Conservation (phyloP, 2,113 vertebrate genomes). For the Oryctolagus cuniculus region mOryCun1.1 NC_091438.1:148010001-148010500, state of each 20-base stretch:
- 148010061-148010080: not conserved
- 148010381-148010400: not conserved
- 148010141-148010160: not conserved
- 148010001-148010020: not conserved
- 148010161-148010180: not conserved
- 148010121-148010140: not conserved
- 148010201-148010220: not conserved
- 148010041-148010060: not conserved
- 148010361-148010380: not conserved
- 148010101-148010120: not conserved
- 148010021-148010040: not conserved
- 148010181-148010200: constrained; percentile 37
- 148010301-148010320: not conserved
- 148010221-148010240: not conserved
- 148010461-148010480: not conserved
- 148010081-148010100: not conserved
- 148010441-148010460: too few species aligned
- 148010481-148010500: constrained; percentile 20
- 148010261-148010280: too few species aligned
- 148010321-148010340: not conserved
- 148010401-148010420: not conserved
- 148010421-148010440: not conserved
- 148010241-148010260: too few species aligned
- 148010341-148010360: not conserved
- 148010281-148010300: not conserved